Base-by-base conservation (phyloP, 1,140 invertebrate genomes). In the Maniola jurtina region DNA sequence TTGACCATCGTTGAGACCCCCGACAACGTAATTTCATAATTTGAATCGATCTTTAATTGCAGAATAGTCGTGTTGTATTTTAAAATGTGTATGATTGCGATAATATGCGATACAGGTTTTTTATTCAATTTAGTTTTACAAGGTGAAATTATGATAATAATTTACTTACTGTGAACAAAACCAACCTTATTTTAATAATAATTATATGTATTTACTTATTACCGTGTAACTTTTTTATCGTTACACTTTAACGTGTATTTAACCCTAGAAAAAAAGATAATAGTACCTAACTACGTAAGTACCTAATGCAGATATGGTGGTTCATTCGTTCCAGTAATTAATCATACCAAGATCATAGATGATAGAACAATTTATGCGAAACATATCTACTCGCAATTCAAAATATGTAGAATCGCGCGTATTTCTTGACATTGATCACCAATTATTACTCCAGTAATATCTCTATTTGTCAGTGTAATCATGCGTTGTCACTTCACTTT, bases 1-100 rank as follows among this genome's bases (percentile, higher is more conserved):
- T 78, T 65, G 68, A 66, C 74, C 69, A 64, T 64, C 66, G 61
- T 47, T 72, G 58, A 61, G 59, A 71, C 35, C 72, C 68, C 70
- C 61, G 16, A 50, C 55, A 40, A 16, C 36, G 64, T 69, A 66
- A 55, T 75, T 70, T 70, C 60, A 72, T 73, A 61, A 75, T 73
- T 76, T 68, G 60, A 71, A 69, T 66, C 47, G 58, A 64, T 15
- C 57, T 52, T 59, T 70, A 70, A 62, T 65, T 70, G 47, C 57
- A 14, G 57, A 70, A 70, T 65, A 57, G 42, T 64, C 6, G 10
- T 25, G 60, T 52, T 48, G 34, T 52, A 35, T 61, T 50, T 61
- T 25, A 6, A 61, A 50, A 60, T 16, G 33, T 13, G 13, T 13
- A 13, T 11, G 42, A 45, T n/a, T 60, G 58, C 16, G 42, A 25